These are phyloP conservation scores for Gorilla gorilla DNA, from an alignment of 2,113 vertebrate genomes.

Conservation along the genomic window DNA sequence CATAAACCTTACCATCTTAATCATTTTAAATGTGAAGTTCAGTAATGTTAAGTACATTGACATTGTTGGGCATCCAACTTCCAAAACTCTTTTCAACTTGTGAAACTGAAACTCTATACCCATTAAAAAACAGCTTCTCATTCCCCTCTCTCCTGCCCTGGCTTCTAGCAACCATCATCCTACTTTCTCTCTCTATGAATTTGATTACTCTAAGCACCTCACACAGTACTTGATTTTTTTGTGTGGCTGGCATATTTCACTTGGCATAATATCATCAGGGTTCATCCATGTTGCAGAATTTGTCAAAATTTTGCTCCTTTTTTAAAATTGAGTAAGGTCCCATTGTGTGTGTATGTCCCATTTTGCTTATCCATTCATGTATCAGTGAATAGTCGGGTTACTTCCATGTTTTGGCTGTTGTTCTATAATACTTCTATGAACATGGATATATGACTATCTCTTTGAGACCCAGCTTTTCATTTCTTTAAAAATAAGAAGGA, in stretches of 20 bases:
- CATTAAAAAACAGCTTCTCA: not conserved
- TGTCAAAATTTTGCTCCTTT: not conserved
- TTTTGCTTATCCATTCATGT: not conserved
- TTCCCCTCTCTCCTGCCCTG: not conserved
- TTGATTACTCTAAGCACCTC: not conserved
- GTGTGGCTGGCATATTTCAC: not conserved
- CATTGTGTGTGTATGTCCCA: not conserved
- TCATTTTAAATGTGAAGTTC: not conserved
- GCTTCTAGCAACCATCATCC: not conserved
- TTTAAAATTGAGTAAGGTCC: not conserved
- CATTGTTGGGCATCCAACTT: not conserved
- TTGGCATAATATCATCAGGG: not conserved
- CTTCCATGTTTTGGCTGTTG: not conserved
- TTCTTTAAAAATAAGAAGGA: not conserved
- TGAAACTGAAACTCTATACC: not conserved
- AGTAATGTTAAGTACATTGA: not conserved
- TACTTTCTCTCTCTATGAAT: not conserved
- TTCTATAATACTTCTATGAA: not conserved
- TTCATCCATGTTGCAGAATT: not conserved
- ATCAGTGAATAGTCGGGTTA: not conserved
- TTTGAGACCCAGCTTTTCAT: not conserved
- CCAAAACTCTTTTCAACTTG: not conserved
- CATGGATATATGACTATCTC: not conserved
- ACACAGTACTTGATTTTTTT: not conserved
- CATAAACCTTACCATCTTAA: not conserved